Base-by-base conservation (phyloP, 2,888 invertebrate genomes). In the Bibio marci region DNA sequence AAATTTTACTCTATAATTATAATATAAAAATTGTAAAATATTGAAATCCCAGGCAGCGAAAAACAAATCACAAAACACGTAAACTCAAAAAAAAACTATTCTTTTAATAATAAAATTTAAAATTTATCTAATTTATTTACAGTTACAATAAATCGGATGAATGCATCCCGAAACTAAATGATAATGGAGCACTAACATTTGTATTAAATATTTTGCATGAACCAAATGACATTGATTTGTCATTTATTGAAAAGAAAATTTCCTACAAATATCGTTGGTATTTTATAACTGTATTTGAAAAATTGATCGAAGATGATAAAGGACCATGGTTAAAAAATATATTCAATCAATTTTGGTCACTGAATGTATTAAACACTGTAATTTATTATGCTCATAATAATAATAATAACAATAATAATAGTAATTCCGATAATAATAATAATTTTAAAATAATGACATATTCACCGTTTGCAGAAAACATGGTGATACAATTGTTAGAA, bases 311-410 rank as follows among this genome's bases (percentile, higher is more conserved):
- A 0, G 43, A 45, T 4, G 28, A 46, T 14, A 40, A 46, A 2
- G 18, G 34, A 2, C 5, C 8, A 12, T 59, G 58, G 46, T 53
- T 71, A 50, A 57, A 58, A 10, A 56, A 46, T 15, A 66, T 67
- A 33, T 73, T 73, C 37, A 51, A 60, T 41, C 51, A 65, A 13
- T 58, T 71, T 30, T 69, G 69, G 66, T 62, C 62, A 30, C 60
- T 59, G 41, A 67, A 67, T 52, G 55, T 72, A 8, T 58, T 71
- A 0, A 71, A 72, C 46, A 6, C 22, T 6, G 8, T 22, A 6
- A 22, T 22, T 22, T 22, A 8, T 22, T 22, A 22, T 22, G 22
- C 22, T 6, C 8, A 22, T 22, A 8, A 22, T 6, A 22, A 22
- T 22, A 8, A 22, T 22, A 22, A 22, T 22, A 22, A 22, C 8